These are phyloP conservation scores for Xanthia togata DNA, from an alignment of 2,888 invertebrate genomes.

Conservation along the genomic window DNA sequence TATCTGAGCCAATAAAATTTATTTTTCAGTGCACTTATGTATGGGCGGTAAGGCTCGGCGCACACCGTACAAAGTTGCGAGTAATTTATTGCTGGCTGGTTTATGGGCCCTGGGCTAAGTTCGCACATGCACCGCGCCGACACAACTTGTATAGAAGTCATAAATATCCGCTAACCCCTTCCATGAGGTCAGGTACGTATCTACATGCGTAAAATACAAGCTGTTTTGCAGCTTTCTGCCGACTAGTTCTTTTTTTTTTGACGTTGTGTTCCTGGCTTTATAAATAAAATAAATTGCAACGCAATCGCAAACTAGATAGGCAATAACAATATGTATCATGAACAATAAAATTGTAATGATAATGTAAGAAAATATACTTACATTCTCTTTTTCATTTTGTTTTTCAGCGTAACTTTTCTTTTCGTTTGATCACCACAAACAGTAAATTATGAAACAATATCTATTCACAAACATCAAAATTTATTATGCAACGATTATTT, in stretches of 20 bases:
- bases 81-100: conserved; percentile 84
- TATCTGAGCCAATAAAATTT: conserved; percentile 72
- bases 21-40: conserved; percentile 73
- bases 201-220: conserved; percentile 66
- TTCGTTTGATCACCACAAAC: conserved; percentile 11
- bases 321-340: background rate
- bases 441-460: conserved; percentile 54
- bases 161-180: conserved; percentile 85
- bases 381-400: background rate
- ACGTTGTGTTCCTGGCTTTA: conserved; percentile 23
- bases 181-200: conserved; percentile 78
- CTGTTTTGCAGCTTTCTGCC: conserved; percentile 49
- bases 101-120: conserved; percentile 84
- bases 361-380: background rate
- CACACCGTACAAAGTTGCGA: conserved; percentile 84
- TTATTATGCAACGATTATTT: conserved; percentile 77
- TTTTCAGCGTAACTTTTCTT: background rate
- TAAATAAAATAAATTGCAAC: conserved; percentile 8
- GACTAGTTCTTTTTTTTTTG: conserved; percentile 37
- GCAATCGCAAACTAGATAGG: background rate
- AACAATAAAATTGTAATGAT: background rate
- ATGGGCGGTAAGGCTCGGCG: conserved; percentile 69
- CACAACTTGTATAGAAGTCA: conserved; percentile 76
- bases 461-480: conserved; percentile 55
- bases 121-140: conserved; percentile 83